Evolutionary conservation across 1,140 invertebrate species (phyloP).

Genomic region (Melanaphis sacchari): DNA sequence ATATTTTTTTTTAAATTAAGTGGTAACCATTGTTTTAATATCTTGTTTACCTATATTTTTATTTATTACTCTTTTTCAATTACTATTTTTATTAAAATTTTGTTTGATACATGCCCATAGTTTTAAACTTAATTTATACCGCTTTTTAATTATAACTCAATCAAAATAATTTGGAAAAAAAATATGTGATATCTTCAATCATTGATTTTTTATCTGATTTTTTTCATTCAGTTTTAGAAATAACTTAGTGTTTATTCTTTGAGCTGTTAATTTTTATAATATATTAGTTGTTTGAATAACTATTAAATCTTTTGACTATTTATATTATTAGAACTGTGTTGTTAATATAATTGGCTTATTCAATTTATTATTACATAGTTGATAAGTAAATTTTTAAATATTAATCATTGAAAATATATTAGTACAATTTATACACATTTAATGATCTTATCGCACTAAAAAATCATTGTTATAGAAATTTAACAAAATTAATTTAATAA

Average conservation of each 20-base stretch:
- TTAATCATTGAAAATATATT: neutral
- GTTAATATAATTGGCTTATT: neutral
- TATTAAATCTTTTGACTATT: neutral
- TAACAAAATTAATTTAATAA: neutral
- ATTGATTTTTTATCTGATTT: neutral
- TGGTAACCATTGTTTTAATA: too few species aligned
- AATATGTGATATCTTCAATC: neutral
- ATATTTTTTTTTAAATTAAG: too few species aligned
- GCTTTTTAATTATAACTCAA: neutral
- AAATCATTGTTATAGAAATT: neutral
- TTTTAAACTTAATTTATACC: neutral
- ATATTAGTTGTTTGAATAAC: neutral
- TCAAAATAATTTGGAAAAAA: neutral
- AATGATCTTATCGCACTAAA: neutral
- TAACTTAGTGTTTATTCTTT: neutral
- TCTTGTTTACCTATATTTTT: too few species aligned
- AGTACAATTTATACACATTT: neutral
- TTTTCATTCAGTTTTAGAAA: neutral
- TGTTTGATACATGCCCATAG: too few species aligned
- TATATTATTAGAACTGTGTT: neutral
- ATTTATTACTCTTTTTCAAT: too few species aligned
- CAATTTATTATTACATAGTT: neutral
- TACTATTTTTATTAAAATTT: too few species aligned
- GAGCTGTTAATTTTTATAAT: neutral
- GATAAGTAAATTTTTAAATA: neutral